Conservation (phyloP, 2,113 vertebrate genomes). For the Ceyx cyanopectus region DNA sequence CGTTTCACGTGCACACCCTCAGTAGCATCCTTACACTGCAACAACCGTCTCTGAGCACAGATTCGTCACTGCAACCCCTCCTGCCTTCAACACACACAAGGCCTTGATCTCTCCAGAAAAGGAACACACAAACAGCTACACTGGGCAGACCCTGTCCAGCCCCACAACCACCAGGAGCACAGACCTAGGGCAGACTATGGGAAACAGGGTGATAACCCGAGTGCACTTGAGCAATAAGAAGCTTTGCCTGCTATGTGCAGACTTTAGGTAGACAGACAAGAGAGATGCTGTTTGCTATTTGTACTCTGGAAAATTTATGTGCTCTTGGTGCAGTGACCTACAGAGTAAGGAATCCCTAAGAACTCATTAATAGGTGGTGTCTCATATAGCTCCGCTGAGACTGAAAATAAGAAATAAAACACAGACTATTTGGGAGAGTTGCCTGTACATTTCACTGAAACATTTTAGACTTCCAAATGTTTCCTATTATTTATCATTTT, state of each 20-base stretch:
- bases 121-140: neutral
- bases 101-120: neutral
- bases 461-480: constrained; percentile 54
- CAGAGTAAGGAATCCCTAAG: constrained; percentile 57
- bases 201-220: neutral
- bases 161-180: neutral
- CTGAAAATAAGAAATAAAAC: constrained; percentile 35
- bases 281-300: neutral
- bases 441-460: constrained; percentile 29
- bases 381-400: constrained; percentile 37
- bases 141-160: neutral
- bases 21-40: neutral
- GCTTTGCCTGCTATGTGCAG: neutral
- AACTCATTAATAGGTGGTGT: constrained; percentile 59
- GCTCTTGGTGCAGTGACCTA: constrained; percentile 33
- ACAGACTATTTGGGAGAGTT: constrained; percentile 21
- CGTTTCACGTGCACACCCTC: too few species aligned
- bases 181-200: neutral
- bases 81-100: neutral
- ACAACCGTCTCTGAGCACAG: neutral
- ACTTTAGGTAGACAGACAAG: neutral
- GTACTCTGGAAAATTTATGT: neutral
- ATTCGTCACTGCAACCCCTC: neutral
- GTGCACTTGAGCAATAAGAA: neutral
- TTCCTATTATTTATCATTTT: constrained; percentile 67